These are phyloP conservation scores for Labeo catla DNA, from an alignment of 2,113 vertebrate genomes.

Conservation along the genomic window DNA sequence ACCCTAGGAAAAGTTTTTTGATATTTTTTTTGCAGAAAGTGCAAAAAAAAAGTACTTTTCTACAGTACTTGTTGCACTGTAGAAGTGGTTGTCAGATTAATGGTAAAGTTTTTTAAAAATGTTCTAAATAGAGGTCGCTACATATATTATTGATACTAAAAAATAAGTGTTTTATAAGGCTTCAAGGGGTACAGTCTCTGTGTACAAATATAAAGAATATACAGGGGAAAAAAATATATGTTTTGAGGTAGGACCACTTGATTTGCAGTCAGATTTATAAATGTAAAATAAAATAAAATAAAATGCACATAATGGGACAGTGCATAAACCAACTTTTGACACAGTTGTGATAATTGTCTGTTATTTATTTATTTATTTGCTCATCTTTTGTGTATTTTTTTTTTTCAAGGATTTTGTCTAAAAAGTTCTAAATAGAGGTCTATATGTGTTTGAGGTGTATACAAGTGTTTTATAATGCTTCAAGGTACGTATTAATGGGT, in stretches of 20 bases:
- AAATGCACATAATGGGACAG: too few relatives aligned
- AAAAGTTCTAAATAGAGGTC: neutral
- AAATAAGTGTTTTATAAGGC: neutral
- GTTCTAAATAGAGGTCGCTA: neutral
- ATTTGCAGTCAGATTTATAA: neutral
- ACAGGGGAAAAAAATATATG: neutral
- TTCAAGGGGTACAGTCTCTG: neutral
- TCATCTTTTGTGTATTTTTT: neutral
- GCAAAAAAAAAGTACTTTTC: too few relatives aligned
- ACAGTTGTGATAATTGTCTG: too few relatives aligned
- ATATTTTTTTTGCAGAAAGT: too few relatives aligned
- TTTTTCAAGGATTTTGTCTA: neutral
- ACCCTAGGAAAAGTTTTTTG: neutral
- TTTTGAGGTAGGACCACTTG: neutral
- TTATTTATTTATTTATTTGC: too few relatives aligned
- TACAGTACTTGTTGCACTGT: neutral
- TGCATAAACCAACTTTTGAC: too few relatives aligned
- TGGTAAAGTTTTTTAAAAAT: too few relatives aligned
- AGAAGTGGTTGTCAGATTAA: neutral
- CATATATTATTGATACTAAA: neutral
- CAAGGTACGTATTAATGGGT: neutral
- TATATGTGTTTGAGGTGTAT: neutral
- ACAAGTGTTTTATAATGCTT: neutral
- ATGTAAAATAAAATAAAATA: neutral
- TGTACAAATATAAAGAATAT: neutral